Evolutionary conservation across 2,113 vertebrate species (phyloP), one percentile per base, ranked within the genome.

Genomic region (Malurus cyaneus): DNA sequence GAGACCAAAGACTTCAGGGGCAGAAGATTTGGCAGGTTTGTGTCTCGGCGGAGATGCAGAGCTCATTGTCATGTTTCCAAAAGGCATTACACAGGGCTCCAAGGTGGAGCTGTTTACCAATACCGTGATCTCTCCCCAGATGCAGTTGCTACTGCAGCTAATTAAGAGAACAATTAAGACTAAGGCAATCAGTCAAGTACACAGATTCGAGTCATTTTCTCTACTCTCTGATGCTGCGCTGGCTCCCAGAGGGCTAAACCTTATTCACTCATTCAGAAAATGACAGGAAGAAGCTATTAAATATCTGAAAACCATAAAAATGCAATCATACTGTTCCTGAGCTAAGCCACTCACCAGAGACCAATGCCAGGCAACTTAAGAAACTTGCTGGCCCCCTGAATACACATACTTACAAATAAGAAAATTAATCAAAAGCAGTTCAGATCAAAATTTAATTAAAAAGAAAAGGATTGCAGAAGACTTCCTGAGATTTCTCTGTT

Each of bases 141-240:
- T 98, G 98, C 98, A 97, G 97, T 98, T 98, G 98, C 98, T 97
- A 97, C 98, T 98, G 98, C 98, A 99, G 98, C 99, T 99, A 99
- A 99, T 99, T 99, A 99, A 99, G 98, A 99, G 98, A 99, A 99
- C 99, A 99, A 99, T 99, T 98, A 99, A 98, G 98, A 98, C 98
- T 97, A 97, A 98, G 97, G 98, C 98, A 98, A 98, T 99, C 98
- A 98, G 98, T 98, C 98, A 98, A 98, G 96, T 97, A 97, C 97
- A 97, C 97, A 98, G 97, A 98, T 97, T 97, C 94, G 88, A 97
- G 96, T 98, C 97, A 97, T 98, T 97, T 97, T 98, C 98, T 96
- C 88, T 90, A 96, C 97, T 98, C 97, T 97, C 82, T 15, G 92
- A 97, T 96, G 97, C 96, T 89, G 97, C 29, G 62, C 94, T 93